These are phyloP conservation scores for Buphagus erythrorhynchus DNA, from an alignment of 2,797 vertebrate genomes.

Conservation along the genomic window DNA sequence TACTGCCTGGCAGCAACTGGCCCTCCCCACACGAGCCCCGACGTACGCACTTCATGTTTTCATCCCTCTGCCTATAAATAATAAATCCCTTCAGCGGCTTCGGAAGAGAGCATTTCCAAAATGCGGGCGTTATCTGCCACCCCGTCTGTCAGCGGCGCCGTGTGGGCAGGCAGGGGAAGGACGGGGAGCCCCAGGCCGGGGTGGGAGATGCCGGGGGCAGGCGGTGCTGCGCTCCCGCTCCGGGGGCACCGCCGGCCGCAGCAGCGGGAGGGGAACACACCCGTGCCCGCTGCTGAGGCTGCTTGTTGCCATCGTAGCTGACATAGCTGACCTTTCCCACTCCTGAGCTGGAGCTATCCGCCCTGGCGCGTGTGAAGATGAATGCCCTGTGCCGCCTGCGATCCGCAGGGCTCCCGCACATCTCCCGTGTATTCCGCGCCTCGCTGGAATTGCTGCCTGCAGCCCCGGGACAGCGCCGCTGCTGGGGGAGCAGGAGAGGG, in stretches of 20 bases:
- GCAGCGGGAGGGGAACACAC: neutral
- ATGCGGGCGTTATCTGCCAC: constrained; percentile 12
- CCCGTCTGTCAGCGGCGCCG: neutral
- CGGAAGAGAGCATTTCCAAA: constrained; percentile 49
- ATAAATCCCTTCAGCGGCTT: constrained; percentile 55
- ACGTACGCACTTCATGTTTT: constrained; percentile 65
- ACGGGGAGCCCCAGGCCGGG: neutral
- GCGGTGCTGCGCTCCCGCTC: neutral
- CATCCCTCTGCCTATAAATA: constrained; percentile 75
- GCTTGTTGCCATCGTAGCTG: neutral
- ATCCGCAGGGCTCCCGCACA: neutral
- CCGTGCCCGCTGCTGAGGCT: neutral
- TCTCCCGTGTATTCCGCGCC: neutral
- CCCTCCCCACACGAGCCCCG: constrained; percentile 68
- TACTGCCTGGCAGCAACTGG: constrained; percentile 77
- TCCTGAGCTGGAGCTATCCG: neutral
- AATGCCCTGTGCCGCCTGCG: neutral
- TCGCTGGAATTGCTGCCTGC: neutral
- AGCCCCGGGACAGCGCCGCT: neutral
- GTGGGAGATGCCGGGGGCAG: neutral
- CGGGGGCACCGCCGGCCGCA: accelerated
- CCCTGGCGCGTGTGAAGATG: neutral
- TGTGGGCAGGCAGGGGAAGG: neutral
- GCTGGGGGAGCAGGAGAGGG: neutral
- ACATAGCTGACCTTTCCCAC: constrained; percentile 8